Conservation (phyloP, 1,140 invertebrate genomes). For the Leptinotarsa lineolata region DNA sequence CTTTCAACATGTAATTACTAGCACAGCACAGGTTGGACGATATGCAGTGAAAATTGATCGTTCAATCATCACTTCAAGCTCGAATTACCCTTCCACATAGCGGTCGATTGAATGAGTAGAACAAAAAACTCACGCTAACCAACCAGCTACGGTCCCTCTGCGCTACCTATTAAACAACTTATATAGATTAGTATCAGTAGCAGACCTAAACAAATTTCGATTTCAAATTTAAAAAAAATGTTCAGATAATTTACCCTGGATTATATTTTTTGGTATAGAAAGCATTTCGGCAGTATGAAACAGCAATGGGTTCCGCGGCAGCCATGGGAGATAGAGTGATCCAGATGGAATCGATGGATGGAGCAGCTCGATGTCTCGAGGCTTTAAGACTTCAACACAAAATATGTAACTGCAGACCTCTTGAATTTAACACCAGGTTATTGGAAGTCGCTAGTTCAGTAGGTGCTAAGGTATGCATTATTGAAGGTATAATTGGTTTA, state of each 20-base stretch:
- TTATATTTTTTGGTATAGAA: conserved; percentile 59
- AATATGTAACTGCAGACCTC: conserved; percentile 80
- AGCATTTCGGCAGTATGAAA: conserved; percentile 78
- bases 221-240: not conserved
- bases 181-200: not conserved
- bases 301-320: conserved; percentile 79
- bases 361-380: conserved; percentile 77
- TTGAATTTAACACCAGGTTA: conserved; percentile 81
- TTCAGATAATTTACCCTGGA: not conserved
- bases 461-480: conserved; percentile 70
- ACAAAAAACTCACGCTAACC: no score
- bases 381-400: conserved; percentile 75
- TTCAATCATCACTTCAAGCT: no score
- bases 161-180: no score
- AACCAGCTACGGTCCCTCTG: no score
- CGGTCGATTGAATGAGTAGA: no score
- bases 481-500: no score
- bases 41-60: no score
- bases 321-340: conserved; percentile 77
- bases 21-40: no score
- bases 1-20: no score
- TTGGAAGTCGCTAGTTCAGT: conserved; percentile 79
- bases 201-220: not conserved
- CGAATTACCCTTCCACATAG: no score
- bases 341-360: conserved; percentile 87